A percentile compares a stretch with the other conserved stretches of the same genome.
These are phyloP conservation scores for Harpalus rubripes DNA, from an alignment of 2,888 invertebrate species.

Conservation along the genomic window DNA sequence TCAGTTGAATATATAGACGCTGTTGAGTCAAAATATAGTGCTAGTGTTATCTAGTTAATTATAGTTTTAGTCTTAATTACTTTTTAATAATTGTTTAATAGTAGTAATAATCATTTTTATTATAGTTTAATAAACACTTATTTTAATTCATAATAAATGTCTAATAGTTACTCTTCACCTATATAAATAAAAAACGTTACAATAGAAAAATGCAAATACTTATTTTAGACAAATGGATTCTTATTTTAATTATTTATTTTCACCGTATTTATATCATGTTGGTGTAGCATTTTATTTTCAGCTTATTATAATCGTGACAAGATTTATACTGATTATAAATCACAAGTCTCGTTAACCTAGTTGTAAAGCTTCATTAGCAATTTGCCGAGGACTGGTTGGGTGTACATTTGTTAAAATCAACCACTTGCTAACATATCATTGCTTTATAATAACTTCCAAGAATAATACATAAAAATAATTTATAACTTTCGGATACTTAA, in stretches of 20 bases:
- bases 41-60: too few relatives aligned
- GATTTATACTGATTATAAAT: conserved; percentile 62
- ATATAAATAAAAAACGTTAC: too few relatives aligned
- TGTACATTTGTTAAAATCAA: conserved; percentile 49
- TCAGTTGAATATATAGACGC: too few relatives aligned
- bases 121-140: too few relatives aligned
- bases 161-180: too few relatives aligned
- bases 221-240: not conserved
- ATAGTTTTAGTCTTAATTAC: too few relatives aligned
- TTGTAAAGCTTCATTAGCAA: conserved; percentile 53
- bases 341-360: conserved; percentile 62
- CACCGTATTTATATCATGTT: not conserved
- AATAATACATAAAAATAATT: not conserved
- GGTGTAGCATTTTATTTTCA: not conserved
- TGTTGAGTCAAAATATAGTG: too few relatives aligned
- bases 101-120: too few relatives aligned
- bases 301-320: conserved; percentile 65
- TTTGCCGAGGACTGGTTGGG: not conserved
- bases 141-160: too few relatives aligned
- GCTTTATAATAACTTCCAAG: not conserved
- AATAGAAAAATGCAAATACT: not conserved
- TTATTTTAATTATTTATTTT: conserved; percentile 31
- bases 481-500: not conserved
- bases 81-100: too few relatives aligned
- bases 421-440: conserved; percentile 21